A percentile compares a stretch with the other conserved stretches of the same genome.
Conservation (phyloP, 1,140 invertebrate genomes). For the Druon quercuslanigerum region DNA sequence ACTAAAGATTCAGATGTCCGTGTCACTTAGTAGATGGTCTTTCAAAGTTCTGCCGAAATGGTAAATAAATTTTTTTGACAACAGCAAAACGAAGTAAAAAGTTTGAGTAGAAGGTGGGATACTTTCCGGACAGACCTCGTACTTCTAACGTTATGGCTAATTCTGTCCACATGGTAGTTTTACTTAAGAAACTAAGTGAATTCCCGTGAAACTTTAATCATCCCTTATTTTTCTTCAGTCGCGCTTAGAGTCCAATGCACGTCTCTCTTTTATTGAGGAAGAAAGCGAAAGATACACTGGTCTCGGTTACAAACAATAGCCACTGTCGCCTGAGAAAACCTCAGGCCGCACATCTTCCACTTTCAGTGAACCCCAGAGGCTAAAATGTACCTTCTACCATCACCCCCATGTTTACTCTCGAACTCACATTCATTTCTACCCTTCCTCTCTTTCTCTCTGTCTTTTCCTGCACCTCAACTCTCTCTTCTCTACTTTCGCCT, state of each 20-base stretch:
- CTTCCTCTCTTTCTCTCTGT: constrained; percentile 15
- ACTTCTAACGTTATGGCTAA: too few species aligned
- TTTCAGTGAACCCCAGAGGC: constrained; percentile 42
- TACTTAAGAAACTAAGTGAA: too few species aligned
- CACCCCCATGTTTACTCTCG: constrained; percentile 1
- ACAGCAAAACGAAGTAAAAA: too few species aligned
- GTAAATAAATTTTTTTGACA: too few species aligned
- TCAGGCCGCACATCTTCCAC: constrained; percentile 48
- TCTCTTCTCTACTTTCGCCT: constrained; percentile 12
- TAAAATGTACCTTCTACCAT: constrained; percentile 42
- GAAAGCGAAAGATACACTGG: constrained; percentile 45
- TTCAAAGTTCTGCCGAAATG: too few species aligned
- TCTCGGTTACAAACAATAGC: constrained; percentile 47
- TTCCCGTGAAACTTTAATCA: background rate
- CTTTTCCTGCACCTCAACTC: background rate
- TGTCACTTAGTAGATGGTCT: too few species aligned
- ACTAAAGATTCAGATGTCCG: too few species aligned
- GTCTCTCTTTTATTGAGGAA: constrained; percentile 27
- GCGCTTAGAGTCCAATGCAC: background rate
- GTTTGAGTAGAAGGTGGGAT: too few species aligned
- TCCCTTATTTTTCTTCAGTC: background rate
- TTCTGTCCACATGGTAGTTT: too few species aligned
- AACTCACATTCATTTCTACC: background rate
- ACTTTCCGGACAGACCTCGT: too few species aligned
- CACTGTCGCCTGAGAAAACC: constrained; percentile 43